Evolutionary conservation across 2,888 invertebrate genomes (phyloP).

Genomic region (Pachycephus smyrnensis): DNA sequence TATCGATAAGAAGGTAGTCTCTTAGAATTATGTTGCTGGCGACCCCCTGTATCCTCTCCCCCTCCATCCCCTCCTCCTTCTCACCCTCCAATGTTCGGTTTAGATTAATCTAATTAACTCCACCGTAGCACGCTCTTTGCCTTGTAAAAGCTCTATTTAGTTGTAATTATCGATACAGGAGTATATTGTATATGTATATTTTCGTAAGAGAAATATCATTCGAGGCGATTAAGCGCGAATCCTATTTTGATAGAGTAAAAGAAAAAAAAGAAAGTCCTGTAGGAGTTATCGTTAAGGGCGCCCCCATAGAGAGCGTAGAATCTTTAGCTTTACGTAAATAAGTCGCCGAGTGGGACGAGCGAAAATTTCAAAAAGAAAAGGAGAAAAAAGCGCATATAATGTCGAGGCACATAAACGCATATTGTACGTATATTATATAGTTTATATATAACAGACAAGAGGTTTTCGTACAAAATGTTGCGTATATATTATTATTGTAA

Average conservation of each 20-base stretch:
- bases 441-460: neutral
- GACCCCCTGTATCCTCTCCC: neutral
- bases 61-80: neutral
- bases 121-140: neutral
- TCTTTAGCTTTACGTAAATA: neutral
- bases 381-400: neutral
- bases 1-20: neutral
- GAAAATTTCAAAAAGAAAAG: neutral
- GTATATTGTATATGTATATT: neutral
- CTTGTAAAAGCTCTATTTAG: neutral
- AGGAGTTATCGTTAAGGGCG: neutral
- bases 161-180: neutral
- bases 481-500: neutral
- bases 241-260: neutral
- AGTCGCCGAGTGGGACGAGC: neutral
- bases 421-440: neutral
- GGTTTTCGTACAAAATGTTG: neutral
- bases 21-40: neutral
- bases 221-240: neutral
- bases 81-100: neutral
- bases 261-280: neutral
- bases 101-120: neutral
- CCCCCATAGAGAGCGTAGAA: neutral
- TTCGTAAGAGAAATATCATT: neutral
- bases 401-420: constrained; percentile 1